Evolutionary conservation across 2,888 invertebrate species (phyloP).

Genomic region (Exephanes ischioxanthus): DNA sequence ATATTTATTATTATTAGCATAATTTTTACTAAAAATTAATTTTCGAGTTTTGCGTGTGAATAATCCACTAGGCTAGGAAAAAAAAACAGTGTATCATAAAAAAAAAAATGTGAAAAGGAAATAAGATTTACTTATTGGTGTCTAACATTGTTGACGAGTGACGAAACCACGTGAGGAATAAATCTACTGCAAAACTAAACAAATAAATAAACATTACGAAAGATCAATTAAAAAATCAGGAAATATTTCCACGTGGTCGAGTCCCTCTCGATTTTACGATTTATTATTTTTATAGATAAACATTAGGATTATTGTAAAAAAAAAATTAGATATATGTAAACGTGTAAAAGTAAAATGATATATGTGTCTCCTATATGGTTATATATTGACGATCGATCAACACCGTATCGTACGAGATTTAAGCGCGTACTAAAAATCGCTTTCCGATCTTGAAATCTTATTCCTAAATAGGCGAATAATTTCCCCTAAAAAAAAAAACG

Average conservation of each 20-base stretch:
- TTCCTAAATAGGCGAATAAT: slow-evolving; percentile 56
- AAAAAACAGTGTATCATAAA: not conserved
- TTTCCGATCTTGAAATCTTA: slow-evolving; percentile 57
- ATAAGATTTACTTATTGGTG: slow-evolving; percentile 70
- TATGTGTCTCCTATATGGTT: slow-evolving; percentile 54
- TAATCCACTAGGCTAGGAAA: slow-evolving; percentile 17
- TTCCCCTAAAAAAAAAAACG: slow-evolving; percentile 43
- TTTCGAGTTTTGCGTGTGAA: slow-evolving; percentile 58
- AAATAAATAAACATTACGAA: not conserved
- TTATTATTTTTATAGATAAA: slow-evolving; percentile 68
- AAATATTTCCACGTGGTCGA: slow-evolving; percentile 42
- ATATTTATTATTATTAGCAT: slow-evolving; percentile 54
- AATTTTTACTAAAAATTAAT: slow-evolving; percentile 51
- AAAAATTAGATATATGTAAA: slow-evolving; percentile 35
- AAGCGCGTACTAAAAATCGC: slow-evolving; percentile 51
- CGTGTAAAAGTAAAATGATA: slow-evolving; percentile 51
- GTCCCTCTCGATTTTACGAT: slow-evolving; percentile 56
- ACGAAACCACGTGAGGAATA: slow-evolving; percentile 26
- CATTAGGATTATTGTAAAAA: slow-evolving; percentile 48
- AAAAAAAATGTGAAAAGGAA: slow-evolving; percentile 6
- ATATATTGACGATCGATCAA: slow-evolving; percentile 46
- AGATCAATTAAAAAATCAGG: not conserved
- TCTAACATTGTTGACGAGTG: slow-evolving; percentile 70
- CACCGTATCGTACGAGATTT: slow-evolving; percentile 51
- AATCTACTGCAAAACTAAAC: not conserved